Evolutionary conservation across 92 coral and sea anemone genomes (phyloP).

Genomic region (Ricordea florida): DNA sequence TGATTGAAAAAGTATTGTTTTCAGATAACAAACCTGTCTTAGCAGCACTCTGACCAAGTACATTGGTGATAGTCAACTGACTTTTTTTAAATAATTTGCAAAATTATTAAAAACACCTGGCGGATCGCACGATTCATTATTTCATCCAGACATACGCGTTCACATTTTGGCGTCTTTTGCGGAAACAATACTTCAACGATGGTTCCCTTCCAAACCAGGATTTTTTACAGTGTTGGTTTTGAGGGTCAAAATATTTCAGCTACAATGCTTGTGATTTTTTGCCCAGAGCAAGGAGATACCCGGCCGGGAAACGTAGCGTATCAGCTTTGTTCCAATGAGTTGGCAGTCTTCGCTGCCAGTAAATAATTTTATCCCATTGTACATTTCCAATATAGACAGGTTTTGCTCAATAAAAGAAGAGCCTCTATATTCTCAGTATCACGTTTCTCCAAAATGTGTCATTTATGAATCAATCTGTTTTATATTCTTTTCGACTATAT

Average conservation of each 20-base stretch:
- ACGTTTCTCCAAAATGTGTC: not conserved
- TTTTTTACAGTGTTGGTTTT: too few relatives aligned
- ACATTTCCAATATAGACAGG: too few relatives aligned
- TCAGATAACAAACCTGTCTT: constrained; percentile 35
- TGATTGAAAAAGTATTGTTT: constrained; percentile 26
- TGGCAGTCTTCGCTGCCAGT: too few relatives aligned
- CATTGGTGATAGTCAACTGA: constrained; percentile 41
- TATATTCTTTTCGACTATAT: not conserved
- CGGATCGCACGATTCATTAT: constrained; percentile 50
- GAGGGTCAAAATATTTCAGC: too few relatives aligned
- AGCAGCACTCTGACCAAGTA: constrained; percentile 11
- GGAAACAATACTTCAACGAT: too few relatives aligned
- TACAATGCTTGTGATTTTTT: too few relatives aligned
- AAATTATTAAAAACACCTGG: constrained; percentile 56
- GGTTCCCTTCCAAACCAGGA: too few relatives aligned
- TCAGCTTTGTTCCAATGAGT: too few relatives aligned
- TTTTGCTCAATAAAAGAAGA: not conserved
- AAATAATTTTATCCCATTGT: not conserved
- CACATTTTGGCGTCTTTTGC: too few relatives aligned
- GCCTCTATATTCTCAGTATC: not conserved
- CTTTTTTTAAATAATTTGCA: constrained; percentile 56
- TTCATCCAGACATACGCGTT: not conserved
- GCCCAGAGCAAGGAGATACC: too few relatives aligned
- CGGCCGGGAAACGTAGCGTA: too few relatives aligned
- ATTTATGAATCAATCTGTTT: not conserved